These are phyloP conservation scores for Xestobium rufovillosum DNA, from an alignment of 2,888 invertebrate genomes.

Conservation along the genomic window DNA sequence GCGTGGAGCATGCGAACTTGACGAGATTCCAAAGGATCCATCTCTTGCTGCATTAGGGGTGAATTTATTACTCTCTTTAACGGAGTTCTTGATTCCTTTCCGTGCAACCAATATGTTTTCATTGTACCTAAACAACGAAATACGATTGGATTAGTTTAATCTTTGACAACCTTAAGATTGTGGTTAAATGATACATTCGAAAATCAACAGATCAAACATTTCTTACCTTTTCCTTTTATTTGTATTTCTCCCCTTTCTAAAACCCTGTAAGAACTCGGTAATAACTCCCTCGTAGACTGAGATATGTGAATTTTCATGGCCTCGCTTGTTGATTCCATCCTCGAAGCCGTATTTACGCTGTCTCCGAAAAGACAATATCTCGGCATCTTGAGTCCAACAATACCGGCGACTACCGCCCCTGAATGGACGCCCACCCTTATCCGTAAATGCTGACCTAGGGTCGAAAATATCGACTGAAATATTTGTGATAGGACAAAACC, in stretches of 20 bases:
- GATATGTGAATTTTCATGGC: conserved; percentile 95
- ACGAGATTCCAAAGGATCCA: conserved; percentile 12
- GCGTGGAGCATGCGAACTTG: conserved; percentile 11
- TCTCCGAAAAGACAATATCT: conserved; percentile 83
- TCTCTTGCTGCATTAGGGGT: conserved; percentile 9
- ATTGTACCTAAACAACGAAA: conserved; percentile 62
- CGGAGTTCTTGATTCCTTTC: conserved; percentile 59
- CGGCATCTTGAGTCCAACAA: conserved; percentile 92
- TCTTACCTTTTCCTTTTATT: conserved; percentile 81
- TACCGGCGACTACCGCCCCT: conserved; percentile 88
- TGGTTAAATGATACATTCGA: neutral
- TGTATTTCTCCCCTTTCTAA: conserved; percentile 76
- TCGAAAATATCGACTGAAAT: neutral
- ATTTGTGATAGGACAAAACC: neutral
- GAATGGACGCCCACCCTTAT: conserved; percentile 85
- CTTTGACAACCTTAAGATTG: too few species aligned
- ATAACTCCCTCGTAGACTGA: conserved; percentile 71
- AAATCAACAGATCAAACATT: conserved; percentile 7
- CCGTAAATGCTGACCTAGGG: conserved; percentile 66
- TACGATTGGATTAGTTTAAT: conserved; percentile 5
- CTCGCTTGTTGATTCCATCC: conserved; percentile 89
- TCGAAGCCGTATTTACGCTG: conserved; percentile 82
- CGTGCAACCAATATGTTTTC: conserved; percentile 85
- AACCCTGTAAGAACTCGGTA: conserved; percentile 68
- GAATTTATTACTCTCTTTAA: conserved; percentile 31